phyloP scores from a whole-genome alignment of 2,113 vertebrate species.

The Ciconia boyciana region DNA sequence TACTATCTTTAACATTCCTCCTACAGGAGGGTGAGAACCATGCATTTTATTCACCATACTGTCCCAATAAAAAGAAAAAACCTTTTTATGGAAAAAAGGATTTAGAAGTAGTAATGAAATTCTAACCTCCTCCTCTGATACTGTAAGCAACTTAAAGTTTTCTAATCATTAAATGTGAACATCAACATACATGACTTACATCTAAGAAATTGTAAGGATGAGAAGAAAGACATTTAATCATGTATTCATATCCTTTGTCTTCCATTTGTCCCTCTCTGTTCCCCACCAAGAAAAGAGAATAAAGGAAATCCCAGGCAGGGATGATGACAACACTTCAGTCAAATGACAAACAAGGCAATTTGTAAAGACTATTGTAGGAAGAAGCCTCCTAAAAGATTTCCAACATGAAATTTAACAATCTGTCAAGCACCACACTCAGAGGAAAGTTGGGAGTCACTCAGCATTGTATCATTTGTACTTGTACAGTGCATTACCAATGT shows the following conservation, averaged over 20 bases:
- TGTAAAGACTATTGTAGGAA: neutral
- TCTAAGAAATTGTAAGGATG: neutral
- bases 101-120: neutral
- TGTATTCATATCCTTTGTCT: neutral
- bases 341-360: conserved; percentile 4
- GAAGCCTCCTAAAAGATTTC: conserved; percentile 19
- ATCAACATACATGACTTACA: neutral
- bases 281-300: neutral
- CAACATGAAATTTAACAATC: conserved; percentile 7
- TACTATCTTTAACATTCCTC: neutral
- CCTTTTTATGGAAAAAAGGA: neutral
- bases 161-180: neutral
- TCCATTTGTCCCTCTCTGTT: neutral
- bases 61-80: neutral
- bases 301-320: neutral
- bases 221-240: neutral
- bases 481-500: conserved; percentile 55
- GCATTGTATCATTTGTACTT: conserved; percentile 17
- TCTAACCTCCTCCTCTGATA: neutral
- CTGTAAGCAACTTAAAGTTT: neutral
- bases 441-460: neutral
- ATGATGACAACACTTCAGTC: neutral
- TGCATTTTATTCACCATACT: neutral
- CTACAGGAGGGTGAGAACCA: neutral
- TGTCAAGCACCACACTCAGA: conserved; percentile 40